Conservation (phyloP, 1,140 invertebrate genomes). For the Macrobrachium nipponense region DNA sequence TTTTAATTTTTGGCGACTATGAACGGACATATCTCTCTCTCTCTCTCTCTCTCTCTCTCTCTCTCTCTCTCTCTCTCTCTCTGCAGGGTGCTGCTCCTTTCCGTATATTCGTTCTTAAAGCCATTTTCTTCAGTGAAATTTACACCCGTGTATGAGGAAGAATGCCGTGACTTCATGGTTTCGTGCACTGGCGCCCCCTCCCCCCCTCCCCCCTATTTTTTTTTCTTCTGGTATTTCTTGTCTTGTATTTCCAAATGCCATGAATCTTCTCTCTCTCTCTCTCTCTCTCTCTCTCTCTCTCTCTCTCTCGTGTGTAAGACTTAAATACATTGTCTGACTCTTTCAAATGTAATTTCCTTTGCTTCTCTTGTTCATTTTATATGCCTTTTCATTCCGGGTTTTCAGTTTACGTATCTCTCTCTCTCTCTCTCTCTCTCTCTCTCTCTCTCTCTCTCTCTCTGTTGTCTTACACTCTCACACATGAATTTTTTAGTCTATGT, state of each 20-base stretch:
- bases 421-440: conserved; percentile 4
- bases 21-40: not conserved
- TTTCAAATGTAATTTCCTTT: too few species aligned
- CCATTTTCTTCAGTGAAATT: too few species aligned
- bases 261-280: not conserved
- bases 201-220: not conserved
- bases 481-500: not conserved
- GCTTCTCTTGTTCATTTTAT: too few species aligned
- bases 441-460: not conserved
- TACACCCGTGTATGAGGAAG: too few species aligned
- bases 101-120: too few species aligned
- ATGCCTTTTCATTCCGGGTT: too few species aligned
- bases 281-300: conserved; percentile 11
- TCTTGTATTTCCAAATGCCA: too few species aligned
- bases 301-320: not conserved
- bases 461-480: too few species aligned
- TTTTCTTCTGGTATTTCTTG: not conserved
- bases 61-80: not conserved
- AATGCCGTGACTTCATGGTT: not conserved
- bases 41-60: conserved; percentile 26
- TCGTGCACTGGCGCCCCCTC: not conserved
- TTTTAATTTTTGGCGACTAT: not conserved
- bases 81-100: too few species aligned
- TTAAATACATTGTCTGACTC: too few species aligned
- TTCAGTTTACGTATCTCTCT: too few species aligned